Base-by-base conservation (phyloP, 2,888 invertebrate species). In the Nymphalis polychloros region DNA sequence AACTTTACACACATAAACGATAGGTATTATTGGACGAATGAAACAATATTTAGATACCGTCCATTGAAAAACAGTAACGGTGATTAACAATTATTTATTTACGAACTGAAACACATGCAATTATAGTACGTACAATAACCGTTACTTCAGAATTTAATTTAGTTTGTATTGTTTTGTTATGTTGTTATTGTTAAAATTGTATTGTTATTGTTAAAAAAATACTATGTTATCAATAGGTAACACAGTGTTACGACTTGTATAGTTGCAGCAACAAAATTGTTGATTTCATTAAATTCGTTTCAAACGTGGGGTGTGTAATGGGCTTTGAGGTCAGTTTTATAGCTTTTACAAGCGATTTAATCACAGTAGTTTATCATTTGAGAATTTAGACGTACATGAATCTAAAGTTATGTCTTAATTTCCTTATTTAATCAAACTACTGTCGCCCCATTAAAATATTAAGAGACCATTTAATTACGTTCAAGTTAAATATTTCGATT, bases 311-410 rank as follows among this genome's bases (percentile, higher is more conserved):
- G 46, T 23, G 16, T 23, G 41, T 20, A 47, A 59, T 16, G 41
- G 59, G 46, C 20, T 59, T 47, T 46, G n/a, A 41, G 59, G 46
- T 59, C 59, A 20, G 46, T 20, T 59, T 59, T 59, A 59, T 59
- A 20, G 59, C 59, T 13, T 46, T 46, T 59, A 6, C 20, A 16
- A 10, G 53, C 31, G 17, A 31, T 55, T 16, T 55, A 55, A 17
- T 55, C 46, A 17, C 16, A 46, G 20, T 46, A 20, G 23, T 17
- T 59, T 59, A 59, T 17, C 46, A 16, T 53, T 55, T 27, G 31
- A 23, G n/a, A 31, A 27, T 16, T 0, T 55, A 50, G 20, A 1
- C n/a, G 2, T n/a, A 23, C 48, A n/a, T 17, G 13, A 23, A 48
- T 1, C 48, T n/a, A 17, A 50, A 50, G 8, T 20, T 19, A 20